Conservation (phyloP, 2,797 vertebrate species). For the Hypotaenidia philippensis region DNA sequence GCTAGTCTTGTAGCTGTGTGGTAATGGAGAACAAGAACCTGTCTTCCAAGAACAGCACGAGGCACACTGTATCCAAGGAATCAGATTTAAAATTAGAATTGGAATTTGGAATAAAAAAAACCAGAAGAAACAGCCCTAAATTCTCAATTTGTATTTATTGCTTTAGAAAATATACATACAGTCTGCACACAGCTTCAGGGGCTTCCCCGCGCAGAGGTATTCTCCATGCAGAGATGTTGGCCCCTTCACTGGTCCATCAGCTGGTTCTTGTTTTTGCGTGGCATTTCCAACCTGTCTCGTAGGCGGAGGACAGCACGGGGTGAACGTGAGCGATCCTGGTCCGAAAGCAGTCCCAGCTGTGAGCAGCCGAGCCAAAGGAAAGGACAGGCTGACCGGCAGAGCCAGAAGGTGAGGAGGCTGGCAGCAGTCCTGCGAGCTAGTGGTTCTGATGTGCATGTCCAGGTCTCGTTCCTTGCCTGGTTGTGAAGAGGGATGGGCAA, state of each 20-base stretch:
- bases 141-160: not conserved
- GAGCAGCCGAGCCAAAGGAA: constrained; percentile 93
- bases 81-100: not conserved
- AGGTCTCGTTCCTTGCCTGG: not conserved
- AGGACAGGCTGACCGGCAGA: constrained; percentile 94
- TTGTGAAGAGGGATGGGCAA: not conserved
- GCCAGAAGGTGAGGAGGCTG: constrained; percentile 87
- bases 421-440: rapidly evolving
- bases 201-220: not conserved
- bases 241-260: not conserved
- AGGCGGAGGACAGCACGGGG: constrained; percentile 83
- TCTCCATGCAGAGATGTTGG: not conserved
- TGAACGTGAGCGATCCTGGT: constrained; percentile 77
- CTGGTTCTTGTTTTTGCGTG: not conserved
- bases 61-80: not conserved
- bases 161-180: rapidly evolving
- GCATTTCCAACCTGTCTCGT: constrained; percentile 51
- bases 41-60: not conserved
- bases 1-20: not conserved
- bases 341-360: constrained; percentile 79
- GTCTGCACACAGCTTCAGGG: not conserved
- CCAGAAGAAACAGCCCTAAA: not conserved
- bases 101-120: not conserved
- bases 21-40: not conserved
- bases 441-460: rapidly evolving